phyloP scores from a whole-genome alignment of 2,888 invertebrate genomes.

The Leucophenga montana region DNA sequence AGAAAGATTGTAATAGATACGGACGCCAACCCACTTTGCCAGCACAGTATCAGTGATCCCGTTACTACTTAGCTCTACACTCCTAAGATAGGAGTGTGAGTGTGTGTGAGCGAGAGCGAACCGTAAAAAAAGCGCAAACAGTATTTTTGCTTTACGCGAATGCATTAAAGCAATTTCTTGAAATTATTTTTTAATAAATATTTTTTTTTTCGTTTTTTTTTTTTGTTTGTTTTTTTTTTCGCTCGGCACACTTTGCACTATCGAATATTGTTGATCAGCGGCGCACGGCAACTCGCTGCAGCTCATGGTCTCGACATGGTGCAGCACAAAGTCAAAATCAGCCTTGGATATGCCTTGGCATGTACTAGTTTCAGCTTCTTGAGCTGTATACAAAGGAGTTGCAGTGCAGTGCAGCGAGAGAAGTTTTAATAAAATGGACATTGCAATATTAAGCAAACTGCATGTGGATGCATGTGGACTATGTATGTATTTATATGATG shows the following conservation, averaged over 20 bases:
- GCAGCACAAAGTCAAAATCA: constrained; percentile 29
- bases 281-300: constrained; percentile 12
- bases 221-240: no score
- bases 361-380: background rate
- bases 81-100: background rate
- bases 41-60: no score
- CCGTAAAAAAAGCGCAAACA: constrained; percentile 1
- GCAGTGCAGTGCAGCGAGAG: no score
- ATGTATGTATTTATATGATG: no score
- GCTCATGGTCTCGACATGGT: constrained; percentile 34
- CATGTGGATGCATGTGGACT: no score
- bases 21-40: no score
- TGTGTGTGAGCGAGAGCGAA: background rate
- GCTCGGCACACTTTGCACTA: constrained; percentile 54
- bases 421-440: no score
- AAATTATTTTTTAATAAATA: constrained; percentile 17
- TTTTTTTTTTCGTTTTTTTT: constrained; percentile 1
- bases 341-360: background rate
- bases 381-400: background rate
- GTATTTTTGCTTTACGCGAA: background rate
- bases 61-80: no score
- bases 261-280: constrained; percentile 52
- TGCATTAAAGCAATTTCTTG: constrained; percentile 18
- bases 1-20: no score
- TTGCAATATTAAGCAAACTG: background rate